A percentile compares a stretch with the other conserved stretches of the same genome.
phyloP scores from a whole-genome alignment of 2,888 invertebrate genomes.

The Chironomus tentans region DNA sequence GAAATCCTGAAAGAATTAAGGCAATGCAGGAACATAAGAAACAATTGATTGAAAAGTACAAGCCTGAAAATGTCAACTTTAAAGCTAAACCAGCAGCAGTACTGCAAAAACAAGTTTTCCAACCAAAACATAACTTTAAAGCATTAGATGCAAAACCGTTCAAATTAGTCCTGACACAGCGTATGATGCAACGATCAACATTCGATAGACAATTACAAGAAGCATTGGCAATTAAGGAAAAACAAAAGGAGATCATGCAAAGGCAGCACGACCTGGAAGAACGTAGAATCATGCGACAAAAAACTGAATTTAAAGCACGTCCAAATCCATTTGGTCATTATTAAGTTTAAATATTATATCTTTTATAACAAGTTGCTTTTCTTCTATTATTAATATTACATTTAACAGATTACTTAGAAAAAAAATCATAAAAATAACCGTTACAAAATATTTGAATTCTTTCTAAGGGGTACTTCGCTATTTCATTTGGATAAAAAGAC shows the following conservation, averaged over 20 bases:
- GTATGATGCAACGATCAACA: neutral
- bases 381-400: neutral
- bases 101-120: neutral
- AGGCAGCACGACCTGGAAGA: neutral
- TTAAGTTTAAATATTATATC: neutral
- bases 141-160: slow-evolving; percentile 12
- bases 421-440: too few relatives aligned
- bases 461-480: too few relatives aligned
- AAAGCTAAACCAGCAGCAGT: slow-evolving; percentile 7
- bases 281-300: slow-evolving; percentile 4
- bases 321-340: slow-evolving; percentile 13
- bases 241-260: neutral
- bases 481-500: too few relatives aligned
- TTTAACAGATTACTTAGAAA: too few relatives aligned
- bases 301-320: slow-evolving; percentile 2
- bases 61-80: neutral
- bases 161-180: neutral
- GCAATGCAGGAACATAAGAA: neutral
- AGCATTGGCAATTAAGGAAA: neutral
- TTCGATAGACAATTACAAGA: slow-evolving; percentile 14
- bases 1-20: neutral
- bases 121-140: neutral
- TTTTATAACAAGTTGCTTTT: neutral
- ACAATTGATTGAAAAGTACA: neutral
- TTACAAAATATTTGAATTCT: too few relatives aligned